Evolutionary conservation across 2,113 vertebrate species (phyloP).

Genomic region (Trochalopteron elliotii): DNA sequence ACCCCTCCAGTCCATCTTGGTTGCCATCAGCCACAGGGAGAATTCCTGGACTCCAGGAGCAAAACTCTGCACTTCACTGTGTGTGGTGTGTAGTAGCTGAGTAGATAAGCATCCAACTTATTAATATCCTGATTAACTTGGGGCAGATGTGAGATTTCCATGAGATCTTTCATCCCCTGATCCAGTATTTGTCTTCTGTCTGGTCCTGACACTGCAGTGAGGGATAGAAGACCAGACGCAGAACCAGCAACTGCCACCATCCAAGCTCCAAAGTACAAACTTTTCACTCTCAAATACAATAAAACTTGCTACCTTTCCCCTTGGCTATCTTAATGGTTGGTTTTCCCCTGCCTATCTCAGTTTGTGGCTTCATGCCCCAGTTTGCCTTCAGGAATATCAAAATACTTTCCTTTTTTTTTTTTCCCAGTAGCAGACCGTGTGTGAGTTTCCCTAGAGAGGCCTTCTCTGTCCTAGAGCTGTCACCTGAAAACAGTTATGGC

Average conservation of each 20-base stretch:
- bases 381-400: not conserved
- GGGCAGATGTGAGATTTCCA: not conserved
- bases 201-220: not conserved
- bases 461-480: not conserved
- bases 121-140: not conserved
- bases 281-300: not conserved
- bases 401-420: not conserved
- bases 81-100: not conserved
- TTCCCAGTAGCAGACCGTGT: not conserved
- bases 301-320: not conserved
- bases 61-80: not conserved
- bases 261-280: not conserved
- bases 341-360: not conserved
- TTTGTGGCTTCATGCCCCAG: not conserved
- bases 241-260: not conserved
- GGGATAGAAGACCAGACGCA: not conserved
- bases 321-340: not conserved
- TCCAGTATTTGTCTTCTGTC: not conserved
- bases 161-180: not conserved
- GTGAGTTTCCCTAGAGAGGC: not conserved
- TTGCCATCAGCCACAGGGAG: not conserved
- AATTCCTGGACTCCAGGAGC: not conserved
- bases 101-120: not conserved
- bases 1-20: not conserved
- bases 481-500: not conserved